These are phyloP conservation scores for Chrysopilus asiliformis DNA, from an alignment of 2,888 invertebrate species.

Conservation along the genomic window DNA sequence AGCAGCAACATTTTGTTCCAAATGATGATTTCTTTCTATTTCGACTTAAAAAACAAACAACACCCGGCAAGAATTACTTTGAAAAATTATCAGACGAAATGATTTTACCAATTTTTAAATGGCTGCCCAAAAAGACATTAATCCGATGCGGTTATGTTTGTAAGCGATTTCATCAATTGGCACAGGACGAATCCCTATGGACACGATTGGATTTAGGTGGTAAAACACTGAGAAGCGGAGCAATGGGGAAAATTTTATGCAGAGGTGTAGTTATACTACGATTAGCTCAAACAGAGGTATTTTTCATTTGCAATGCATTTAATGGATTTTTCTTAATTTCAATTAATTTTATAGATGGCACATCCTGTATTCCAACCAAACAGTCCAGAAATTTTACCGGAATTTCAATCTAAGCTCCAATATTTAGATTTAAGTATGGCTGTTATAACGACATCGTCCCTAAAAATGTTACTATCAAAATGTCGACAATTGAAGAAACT, in stretches of 20 bases:
- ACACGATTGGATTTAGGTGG: constrained; percentile 66
- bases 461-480: constrained; percentile 45
- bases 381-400: constrained; percentile 26
- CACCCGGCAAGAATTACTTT: constrained; percentile 52
- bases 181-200: constrained; percentile 78
- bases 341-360: constrained; percentile 26
- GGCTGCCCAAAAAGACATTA: constrained; percentile 67
- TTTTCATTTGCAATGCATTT: background rate
- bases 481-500: constrained; percentile 65
- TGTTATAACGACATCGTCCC: constrained; percentile 42
- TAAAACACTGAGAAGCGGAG: constrained; percentile 50
- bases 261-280: constrained; percentile 66
- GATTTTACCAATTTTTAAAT: constrained; percentile 65
- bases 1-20: constrained; percentile 18
- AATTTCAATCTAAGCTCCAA: constrained; percentile 49
- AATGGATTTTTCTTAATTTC: background rate
- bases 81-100: constrained; percentile 72
- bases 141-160: constrained; percentile 59
- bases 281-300: constrained; percentile 66
- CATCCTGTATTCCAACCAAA: constrained; percentile 40
- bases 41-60: constrained; percentile 22
- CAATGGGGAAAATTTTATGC: constrained; percentile 59
- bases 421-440: constrained; percentile 80
- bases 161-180: constrained; percentile 63
- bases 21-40: constrained; percentile 31